A percentile compares a stretch with the other conserved stretches of the same genome.
phyloP scores from a whole-genome alignment of 2,113 vertebrate species.

The Coptodon bakossiorum region DNA sequence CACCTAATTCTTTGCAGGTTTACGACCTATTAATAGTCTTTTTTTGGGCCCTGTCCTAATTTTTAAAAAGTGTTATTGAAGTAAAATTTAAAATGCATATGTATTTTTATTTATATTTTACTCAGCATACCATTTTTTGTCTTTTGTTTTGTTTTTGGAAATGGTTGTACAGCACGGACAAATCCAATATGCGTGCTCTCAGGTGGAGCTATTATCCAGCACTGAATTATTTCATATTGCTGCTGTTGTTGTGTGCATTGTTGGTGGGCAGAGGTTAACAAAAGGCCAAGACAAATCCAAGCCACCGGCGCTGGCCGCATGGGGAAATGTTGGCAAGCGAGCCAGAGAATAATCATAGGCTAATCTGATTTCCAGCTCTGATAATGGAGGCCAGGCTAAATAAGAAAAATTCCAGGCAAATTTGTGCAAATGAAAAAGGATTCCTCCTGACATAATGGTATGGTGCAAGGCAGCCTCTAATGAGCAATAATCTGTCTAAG shows the following conservation, averaged over 20 bases:
- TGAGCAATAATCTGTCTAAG: conserved; percentile 99
- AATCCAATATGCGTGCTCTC: conserved; percentile 13
- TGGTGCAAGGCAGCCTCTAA: conserved; percentile 96
- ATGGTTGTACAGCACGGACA: not conserved
- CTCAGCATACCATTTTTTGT: not conserved
- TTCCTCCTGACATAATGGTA: conserved; percentile 97
- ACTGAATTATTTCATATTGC: conserved; percentile 37
- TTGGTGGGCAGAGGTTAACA: conserved; percentile 61
- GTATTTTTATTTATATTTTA: not conserved
- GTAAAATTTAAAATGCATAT: not conserved
- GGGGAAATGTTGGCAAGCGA: conserved; percentile 85
- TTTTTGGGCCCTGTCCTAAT: not conserved
- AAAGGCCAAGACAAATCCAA: conserved; percentile 56
- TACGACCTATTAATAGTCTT: no score
- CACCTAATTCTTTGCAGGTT: not conserved
- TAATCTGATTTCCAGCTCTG: conserved; percentile 98
- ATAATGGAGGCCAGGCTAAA: conserved; percentile 99
- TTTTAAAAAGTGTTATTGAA: not conserved
- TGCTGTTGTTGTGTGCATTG: conserved; percentile 37
- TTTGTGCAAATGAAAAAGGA: conserved; percentile 99
- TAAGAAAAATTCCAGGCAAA: conserved; percentile 99
- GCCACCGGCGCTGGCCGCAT: conserved; percentile 63
- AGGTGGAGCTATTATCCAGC: conserved; percentile 5
- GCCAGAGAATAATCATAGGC: conserved; percentile 92
- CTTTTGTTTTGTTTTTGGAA: not conserved